Conservation (phyloP, 2,797 vertebrate species). For the Tokudaia muenninki region DNA sequence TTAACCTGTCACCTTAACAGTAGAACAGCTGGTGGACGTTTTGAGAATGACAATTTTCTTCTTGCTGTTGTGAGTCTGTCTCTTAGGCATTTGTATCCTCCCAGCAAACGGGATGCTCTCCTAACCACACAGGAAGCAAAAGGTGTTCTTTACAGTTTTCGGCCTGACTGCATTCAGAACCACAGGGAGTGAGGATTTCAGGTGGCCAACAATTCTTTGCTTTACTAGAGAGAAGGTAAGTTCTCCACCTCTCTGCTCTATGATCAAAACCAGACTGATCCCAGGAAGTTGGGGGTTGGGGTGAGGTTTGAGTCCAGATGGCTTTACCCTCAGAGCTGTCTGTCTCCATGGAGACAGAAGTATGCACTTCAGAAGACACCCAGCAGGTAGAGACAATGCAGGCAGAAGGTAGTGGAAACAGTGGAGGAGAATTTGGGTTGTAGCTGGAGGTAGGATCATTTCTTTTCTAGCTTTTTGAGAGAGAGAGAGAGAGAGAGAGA, state of each 20-base stretch:
- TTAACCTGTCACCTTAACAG: background rate
- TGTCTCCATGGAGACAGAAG: slow-evolving; percentile 74
- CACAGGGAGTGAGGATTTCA: background rate
- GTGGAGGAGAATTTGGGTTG: background rate
- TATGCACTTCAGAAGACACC: background rate
- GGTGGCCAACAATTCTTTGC: background rate
- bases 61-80: background rate
- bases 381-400: slow-evolving; percentile 11
- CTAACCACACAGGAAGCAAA: background rate
- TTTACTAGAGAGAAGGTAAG: slow-evolving; percentile 4
- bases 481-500: too few species aligned
- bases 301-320: background rate
- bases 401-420: background rate
- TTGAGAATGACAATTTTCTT: background rate
- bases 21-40: background rate
- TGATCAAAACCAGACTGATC: background rate
- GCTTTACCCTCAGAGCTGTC: slow-evolving; percentile 40
- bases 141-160: background rate
- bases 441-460: background rate
- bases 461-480: slow-evolving; percentile 19
- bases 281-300: background rate
- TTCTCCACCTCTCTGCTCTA: background rate
- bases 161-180: background rate
- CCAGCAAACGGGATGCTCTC: background rate
- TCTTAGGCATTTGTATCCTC: background rate